A percentile compares a stretch with the other conserved stretches of the same genome.
Evolutionary conservation across 2,888 invertebrate species (phyloP).

Genomic region (Zygothrica quintamaculata): DNA sequence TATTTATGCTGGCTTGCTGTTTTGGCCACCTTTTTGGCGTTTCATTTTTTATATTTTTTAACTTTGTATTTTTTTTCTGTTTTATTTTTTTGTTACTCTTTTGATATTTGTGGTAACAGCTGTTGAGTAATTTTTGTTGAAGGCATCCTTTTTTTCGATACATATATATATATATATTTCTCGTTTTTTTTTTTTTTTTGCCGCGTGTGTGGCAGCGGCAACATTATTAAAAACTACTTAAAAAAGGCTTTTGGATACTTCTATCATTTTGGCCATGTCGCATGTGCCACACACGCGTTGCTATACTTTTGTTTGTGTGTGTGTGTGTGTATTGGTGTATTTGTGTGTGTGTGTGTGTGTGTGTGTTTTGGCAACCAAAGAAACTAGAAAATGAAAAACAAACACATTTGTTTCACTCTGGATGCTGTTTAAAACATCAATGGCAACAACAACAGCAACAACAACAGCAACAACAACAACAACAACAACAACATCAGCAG

Average conservation of each 20-base stretch:
- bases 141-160: constrained; percentile 49
- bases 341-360: constrained; percentile 7
- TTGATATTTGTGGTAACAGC: constrained; percentile 39
- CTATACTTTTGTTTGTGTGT: background rate
- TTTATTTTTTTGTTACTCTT: constrained; percentile 34
- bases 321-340: constrained; percentile 1
- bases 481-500: constrained; percentile 4
- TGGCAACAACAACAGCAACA: constrained; percentile 7
- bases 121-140: constrained; percentile 45
- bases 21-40: constrained; percentile 22
- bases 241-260: constrained; percentile 60
- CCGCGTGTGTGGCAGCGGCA: constrained; percentile 62
- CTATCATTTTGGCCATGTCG: constrained; percentile 14
- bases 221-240: constrained; percentile 72
- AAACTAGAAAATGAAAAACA: constrained; percentile 73
- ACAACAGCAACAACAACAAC: constrained; percentile 2
- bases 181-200: too few relatives aligned
- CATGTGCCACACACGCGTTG: background rate
- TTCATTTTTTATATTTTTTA: background rate
- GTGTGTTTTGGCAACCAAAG: constrained; percentile 45
- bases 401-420: constrained; percentile 67
- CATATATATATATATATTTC: too few relatives aligned
- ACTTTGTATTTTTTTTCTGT: constrained; percentile 1
- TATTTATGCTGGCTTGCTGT: constrained; percentile 45
- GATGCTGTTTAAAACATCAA: constrained; percentile 50